Evolutionary conservation across 2,113 vertebrate genomes (phyloP).

Genomic region (Onychorhynchus coronatus): DNA sequence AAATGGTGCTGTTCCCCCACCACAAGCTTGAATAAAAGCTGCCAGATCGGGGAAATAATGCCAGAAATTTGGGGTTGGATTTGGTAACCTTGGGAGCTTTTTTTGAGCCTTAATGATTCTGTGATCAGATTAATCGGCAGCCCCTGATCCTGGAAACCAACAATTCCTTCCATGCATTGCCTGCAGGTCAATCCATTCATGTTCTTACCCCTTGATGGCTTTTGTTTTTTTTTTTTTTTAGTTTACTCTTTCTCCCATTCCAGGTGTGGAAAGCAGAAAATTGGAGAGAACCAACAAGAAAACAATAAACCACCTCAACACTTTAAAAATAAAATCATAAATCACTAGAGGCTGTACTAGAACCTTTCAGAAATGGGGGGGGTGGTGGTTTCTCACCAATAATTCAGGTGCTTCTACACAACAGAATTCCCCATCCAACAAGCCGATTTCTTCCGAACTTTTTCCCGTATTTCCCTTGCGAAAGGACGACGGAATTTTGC

Average conservation of each 20-base stretch:
- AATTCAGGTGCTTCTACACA: background rate
- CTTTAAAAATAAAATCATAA: background rate
- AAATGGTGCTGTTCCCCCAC: background rate
- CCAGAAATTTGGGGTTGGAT: background rate
- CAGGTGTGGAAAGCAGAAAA: background rate
- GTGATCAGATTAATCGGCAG: background rate
- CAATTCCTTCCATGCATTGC: background rate
- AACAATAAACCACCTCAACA: background rate
- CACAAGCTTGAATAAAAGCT: background rate
- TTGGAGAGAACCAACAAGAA: background rate
- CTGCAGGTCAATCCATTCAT: background rate
- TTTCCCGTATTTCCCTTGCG: background rate
- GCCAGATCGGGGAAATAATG: background rate
- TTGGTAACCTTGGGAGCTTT: background rate
- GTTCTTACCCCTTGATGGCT: background rate
- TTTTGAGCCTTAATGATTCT: background rate
- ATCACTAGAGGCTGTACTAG: background rate
- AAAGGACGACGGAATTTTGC: background rate
- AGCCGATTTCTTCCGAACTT: background rate
- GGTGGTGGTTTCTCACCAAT: background rate
- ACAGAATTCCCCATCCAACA: background rate
- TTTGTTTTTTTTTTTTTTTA: background rate
- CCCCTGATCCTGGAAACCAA: background rate
- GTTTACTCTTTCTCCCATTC: slow-evolving; percentile 18
- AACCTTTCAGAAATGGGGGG: background rate